phyloP scores from a whole-genome alignment of 2,888 invertebrate genomes.

The Leptopilina drosophilae region DNA sequence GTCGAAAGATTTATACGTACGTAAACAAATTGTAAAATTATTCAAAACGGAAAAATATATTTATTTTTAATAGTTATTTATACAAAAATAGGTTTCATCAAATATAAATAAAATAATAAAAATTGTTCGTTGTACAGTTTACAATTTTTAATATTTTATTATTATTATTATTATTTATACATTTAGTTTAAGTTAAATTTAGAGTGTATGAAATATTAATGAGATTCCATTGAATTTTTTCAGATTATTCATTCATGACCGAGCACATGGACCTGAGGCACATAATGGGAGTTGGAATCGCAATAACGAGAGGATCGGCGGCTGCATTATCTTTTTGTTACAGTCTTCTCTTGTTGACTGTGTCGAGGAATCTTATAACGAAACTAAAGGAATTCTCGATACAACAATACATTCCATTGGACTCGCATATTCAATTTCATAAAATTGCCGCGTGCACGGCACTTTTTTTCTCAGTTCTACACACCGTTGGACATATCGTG shows the following conservation, averaged over 20 bases:
- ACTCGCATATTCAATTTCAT: conserved; percentile 97
- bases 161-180: too few species aligned
- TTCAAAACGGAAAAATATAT: background rate
- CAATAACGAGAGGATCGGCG: conserved; percentile 95
- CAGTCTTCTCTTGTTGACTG: conserved; percentile 92
- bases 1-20: conserved; percentile 95
- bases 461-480: conserved; percentile 93
- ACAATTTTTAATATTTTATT: too few species aligned
- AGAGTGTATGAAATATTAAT: background rate
- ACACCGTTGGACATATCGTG: conserved; percentile 96
- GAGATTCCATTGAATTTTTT: conserved; percentile 54
- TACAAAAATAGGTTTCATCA: too few species aligned
- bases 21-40: conserved; percentile 69
- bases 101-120: too few species aligned
- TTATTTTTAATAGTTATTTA: too few species aligned
- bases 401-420: conserved; percentile 95
- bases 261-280: conserved; percentile 96
- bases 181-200: too few species aligned
- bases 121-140: too few species aligned
- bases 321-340: conserved; percentile 97
- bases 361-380: conserved; percentile 94
- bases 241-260: conserved; percentile 96
- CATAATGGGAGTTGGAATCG: conserved; percentile 98
- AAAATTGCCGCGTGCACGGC: conserved; percentile 98
- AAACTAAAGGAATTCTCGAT: conserved; percentile 95